These are phyloP conservation scores for Cyclura pinguis DNA, from an alignment of 2,797 vertebrate species.

Conservation along the genomic window DNA sequence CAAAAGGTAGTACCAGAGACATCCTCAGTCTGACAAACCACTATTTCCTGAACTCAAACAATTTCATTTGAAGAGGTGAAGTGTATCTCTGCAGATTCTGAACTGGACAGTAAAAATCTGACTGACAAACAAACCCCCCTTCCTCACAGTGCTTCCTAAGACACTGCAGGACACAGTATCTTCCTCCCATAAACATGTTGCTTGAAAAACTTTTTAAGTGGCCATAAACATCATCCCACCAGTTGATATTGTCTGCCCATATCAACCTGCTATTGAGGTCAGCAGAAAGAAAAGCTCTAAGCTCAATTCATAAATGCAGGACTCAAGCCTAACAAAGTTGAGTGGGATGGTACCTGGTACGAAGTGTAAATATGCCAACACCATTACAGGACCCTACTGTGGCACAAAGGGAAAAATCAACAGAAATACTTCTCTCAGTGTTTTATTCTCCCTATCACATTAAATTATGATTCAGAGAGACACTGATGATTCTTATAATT, in stretches of 20 bases:
- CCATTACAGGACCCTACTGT: background rate
- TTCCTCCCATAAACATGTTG: background rate
- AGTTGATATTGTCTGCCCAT: background rate
- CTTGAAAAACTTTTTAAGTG: background rate
- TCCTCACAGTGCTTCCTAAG: background rate
- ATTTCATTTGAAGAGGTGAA: background rate
- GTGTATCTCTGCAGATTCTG: background rate
- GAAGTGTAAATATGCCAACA: background rate
- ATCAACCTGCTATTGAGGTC: background rate
- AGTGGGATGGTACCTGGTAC: background rate
- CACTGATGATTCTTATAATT: background rate
- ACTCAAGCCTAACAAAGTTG: background rate
- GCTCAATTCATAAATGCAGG: background rate
- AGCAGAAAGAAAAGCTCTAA: slow-evolving; percentile 14
- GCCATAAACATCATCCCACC: background rate
- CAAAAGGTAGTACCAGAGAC: background rate
- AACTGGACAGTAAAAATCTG: background rate
- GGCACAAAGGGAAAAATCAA: background rate
- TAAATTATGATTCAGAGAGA: background rate
- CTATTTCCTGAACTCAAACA: background rate
- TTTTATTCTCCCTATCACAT: background rate
- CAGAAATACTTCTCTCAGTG: background rate
- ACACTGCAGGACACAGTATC: background rate
- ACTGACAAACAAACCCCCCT: background rate
- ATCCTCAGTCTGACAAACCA: background rate